Base-by-base conservation (phyloP, 2,888 invertebrate genomes). In the Mechanitis mazaeus region DNA sequence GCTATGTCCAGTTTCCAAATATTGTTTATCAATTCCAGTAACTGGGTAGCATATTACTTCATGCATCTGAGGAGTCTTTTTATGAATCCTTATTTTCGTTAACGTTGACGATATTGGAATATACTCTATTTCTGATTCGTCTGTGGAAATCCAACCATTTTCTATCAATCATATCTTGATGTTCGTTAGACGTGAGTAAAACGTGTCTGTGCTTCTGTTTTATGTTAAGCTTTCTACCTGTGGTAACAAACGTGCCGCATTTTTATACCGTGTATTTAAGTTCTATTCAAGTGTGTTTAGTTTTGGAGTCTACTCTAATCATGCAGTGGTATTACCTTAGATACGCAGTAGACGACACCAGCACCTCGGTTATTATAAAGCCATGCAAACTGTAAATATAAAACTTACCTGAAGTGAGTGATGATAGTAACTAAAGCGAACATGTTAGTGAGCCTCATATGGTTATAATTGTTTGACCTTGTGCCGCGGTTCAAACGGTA, bases 61-160 rank as follows among this genome's bases (percentile, higher is more conserved):
- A 54, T 84, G 84, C 59, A 80, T 70, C 64, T 83, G 81, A 64
- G 91, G 89, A 64, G 85, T 82, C 76, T 91, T 93, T 87, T 94
- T 94, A 81, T 94, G 94, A 58, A 95, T 93, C 80, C 94, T 92
- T 78, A 95, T 95, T 90, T 94, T 94, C 72, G 95, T 95, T 77
- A 95, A 87, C 70, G 94, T 95, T 56, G 95, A 93, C 68, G 95
- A 94, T 75, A 95, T 94, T 77, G 95, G 95, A 84, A 94, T 94
- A 84, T 95, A 95, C 90, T 95, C 95, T 80, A 95, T 93, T 88
- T 94, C 93, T 75, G 93, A 89, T 78, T 94, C 93, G 91, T 94
- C 95, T 94, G 94, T 87, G 93, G 90, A 92, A 85, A 80, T 79
- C 81, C 77, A 87, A 82, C 77, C 73, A 59, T 35, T 6, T 6